phyloP scores from a whole-genome alignment of 2,797 vertebrate genomes.

The Typhlichthys eigenmanni region DNA sequence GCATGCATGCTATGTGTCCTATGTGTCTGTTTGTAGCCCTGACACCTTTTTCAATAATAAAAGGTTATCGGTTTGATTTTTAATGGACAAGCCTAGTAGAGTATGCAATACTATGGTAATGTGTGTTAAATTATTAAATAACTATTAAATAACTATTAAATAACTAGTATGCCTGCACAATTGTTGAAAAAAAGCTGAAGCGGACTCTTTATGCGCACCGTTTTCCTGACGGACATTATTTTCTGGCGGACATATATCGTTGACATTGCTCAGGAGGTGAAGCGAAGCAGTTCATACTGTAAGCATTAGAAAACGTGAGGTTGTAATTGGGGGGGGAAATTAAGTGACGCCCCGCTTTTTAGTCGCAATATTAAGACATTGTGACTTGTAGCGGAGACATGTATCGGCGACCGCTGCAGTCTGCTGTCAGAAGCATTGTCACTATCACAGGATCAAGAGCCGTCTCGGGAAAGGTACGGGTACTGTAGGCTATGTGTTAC shows the following conservation, averaged over 20 bases:
- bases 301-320: conserved; percentile 45
- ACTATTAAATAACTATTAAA: background rate
- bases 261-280: conserved; percentile 74
- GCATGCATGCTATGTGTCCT: no score
- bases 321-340: conserved; percentile 13
- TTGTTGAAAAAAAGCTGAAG: background rate
- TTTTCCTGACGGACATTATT: conserved; percentile 48
- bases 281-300: conserved; percentile 32
- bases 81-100: no score
- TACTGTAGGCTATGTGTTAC: background rate
- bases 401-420: conserved; percentile 76
- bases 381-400: conserved; percentile 60
- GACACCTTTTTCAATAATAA: no score
- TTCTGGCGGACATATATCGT: conserved; percentile 54
- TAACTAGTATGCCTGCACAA: background rate
- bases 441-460: conserved; percentile 49
- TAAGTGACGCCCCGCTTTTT: conserved; percentile 38
- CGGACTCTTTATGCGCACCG: conserved; percentile 16
- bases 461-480: conserved; percentile 64
- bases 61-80: no score
- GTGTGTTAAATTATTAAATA: no score
- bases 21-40: no score
- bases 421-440: conserved; percentile 49
- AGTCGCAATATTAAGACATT: conserved; percentile 9
- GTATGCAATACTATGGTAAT: no score